These are phyloP conservation scores for Euglossa dilemma DNA, from an alignment of 1,140 invertebrate genomes.

Conservation along the genomic window DNA sequence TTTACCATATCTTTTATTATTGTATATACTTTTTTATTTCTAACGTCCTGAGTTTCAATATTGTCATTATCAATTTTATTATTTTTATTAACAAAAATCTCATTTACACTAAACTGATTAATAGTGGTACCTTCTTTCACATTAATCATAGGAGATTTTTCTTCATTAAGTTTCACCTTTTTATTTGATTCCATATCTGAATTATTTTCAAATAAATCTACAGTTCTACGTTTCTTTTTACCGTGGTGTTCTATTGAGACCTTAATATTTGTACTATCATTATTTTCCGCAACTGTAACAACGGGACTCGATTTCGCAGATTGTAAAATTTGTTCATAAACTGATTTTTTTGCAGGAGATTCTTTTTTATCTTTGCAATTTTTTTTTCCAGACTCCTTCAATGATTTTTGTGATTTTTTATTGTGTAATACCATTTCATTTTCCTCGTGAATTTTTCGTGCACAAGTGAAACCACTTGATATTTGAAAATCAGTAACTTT, in stretches of 20 bases:
- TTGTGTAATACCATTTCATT: background rate
- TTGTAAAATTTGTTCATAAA: constrained; percentile 59
- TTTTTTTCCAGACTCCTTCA: constrained; percentile 37
- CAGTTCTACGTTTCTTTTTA: constrained; percentile 40
- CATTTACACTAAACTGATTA: background rate
- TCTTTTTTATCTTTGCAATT: constrained; percentile 42
- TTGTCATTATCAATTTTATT: constrained; percentile 18
- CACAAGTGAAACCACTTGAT: too few species aligned
- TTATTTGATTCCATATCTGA: background rate
- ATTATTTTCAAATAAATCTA: constrained; percentile 16
- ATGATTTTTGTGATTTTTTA: constrained; percentile 26
- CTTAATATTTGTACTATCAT: constrained; percentile 24
- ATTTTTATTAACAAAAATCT: constrained; percentile 15
- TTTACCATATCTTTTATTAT: background rate
- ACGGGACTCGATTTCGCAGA: constrained; percentile 23
- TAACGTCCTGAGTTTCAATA: constrained; percentile 5
- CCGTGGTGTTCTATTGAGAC: background rate
- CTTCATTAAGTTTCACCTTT: constrained; percentile 6
- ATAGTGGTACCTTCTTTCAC: background rate
- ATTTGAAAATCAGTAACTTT: background rate
- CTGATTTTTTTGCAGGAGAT: background rate
- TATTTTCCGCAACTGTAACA: background rate
- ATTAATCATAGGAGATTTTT: background rate
- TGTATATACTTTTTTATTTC: background rate
- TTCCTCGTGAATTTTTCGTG: constrained; percentile 47